These are phyloP conservation scores for Emydoidea blandingii DNA, from an alignment of 2,797 vertebrate species.

Conservation along the genomic window DNA sequence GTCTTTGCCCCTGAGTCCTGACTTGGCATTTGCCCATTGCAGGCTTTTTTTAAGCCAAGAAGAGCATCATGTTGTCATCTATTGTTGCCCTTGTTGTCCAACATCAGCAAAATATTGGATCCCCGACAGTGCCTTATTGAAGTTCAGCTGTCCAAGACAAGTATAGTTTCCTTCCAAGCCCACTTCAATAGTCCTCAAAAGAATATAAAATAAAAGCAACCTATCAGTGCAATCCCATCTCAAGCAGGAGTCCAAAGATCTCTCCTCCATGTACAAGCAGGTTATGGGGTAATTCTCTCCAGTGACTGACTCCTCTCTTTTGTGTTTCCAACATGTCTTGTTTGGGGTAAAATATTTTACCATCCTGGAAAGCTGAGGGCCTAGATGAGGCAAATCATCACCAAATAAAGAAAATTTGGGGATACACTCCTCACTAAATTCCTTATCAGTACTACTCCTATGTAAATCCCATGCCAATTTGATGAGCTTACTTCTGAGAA, in stretches of 20 bases:
- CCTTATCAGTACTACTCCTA: neutral
- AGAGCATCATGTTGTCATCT: neutral
- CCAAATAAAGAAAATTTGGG: neutral
- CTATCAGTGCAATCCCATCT: neutral
- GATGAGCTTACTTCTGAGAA: neutral
- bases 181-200: neutral
- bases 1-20: accelerated
- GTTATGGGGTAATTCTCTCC: neutral
- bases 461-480: neutral
- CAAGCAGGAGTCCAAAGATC: neutral
- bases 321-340: neutral
- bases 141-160: neutral
- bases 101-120: neutral
- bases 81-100: neutral
- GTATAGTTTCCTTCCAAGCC: neutral
- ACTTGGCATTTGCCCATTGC: neutral
- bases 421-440: neutral
- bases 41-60: neutral
- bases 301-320: neutral
- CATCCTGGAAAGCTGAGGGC: neutral
- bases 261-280: accelerated
- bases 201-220: neutral
- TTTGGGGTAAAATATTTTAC: neutral
- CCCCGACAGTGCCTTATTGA: neutral
- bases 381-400: neutral